Conservation (phyloP, 2,113 vertebrate genomes). For the Cyprinodon brontotheroides region DNA sequence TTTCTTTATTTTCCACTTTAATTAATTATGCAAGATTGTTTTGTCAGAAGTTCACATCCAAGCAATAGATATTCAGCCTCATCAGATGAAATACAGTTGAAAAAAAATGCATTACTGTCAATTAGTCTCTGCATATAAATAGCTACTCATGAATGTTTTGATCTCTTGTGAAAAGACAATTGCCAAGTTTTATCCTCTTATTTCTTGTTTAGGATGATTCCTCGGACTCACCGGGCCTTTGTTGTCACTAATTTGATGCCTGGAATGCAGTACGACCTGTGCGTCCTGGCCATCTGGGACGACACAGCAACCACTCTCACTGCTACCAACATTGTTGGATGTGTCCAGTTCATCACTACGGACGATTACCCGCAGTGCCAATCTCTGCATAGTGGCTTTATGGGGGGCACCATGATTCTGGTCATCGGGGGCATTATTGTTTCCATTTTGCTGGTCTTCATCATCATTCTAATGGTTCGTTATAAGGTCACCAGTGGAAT, state of each 20-base stretch:
- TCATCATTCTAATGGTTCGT: slow-evolving; percentile 95
- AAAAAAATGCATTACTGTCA: slow-evolving; percentile 47
- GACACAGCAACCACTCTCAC: slow-evolving; percentile 94
- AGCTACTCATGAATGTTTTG: slow-evolving; percentile 67
- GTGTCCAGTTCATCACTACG: slow-evolving; percentile 90
- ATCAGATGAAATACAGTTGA: slow-evolving; percentile 40
- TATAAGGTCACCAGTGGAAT: slow-evolving; percentile 91
- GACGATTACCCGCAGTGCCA: slow-evolving; percentile 94
- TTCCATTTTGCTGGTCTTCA: slow-evolving; percentile 93
- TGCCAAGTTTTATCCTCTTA: slow-evolving; percentile 25
- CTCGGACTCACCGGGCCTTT: slow-evolving; percentile 91
- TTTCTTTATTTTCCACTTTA: no score
- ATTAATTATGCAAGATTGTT: no score
- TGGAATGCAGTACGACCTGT: slow-evolving; percentile 93
- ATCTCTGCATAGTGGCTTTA: slow-evolving; percentile 91
- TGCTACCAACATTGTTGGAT: slow-evolving; percentile 96
- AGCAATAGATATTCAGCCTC: slow-evolving; percentile 69
- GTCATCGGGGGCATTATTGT: slow-evolving; percentile 96
- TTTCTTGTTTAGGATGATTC: slow-evolving; percentile 86
- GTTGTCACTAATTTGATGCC: slow-evolving; percentile 94
- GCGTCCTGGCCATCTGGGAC: slow-evolving; percentile 96
- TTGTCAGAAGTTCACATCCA: neutral
- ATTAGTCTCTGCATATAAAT: slow-evolving; percentile 61
- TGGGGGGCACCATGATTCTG: slow-evolving; percentile 97
- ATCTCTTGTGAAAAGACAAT: slow-evolving; percentile 12